Evolutionary conservation across 2,797 vertebrate species (phyloP).

Genomic region (Falco berigora): DNA sequence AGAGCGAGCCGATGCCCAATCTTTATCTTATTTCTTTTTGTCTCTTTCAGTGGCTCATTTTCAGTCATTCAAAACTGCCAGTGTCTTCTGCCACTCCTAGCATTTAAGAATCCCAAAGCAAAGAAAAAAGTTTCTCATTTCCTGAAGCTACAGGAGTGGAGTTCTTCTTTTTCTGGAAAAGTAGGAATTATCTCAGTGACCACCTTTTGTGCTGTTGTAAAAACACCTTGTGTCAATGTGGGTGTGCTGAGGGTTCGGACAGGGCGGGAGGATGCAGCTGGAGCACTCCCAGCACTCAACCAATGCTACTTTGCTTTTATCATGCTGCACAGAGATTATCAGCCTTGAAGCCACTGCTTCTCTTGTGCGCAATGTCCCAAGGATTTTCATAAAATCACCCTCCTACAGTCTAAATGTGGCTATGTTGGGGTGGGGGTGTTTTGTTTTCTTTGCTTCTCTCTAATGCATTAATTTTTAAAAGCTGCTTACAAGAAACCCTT

Average conservation of each 20-base stretch:
- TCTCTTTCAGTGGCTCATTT: not conserved
- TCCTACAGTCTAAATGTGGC: not conserved
- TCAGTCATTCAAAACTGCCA: not conserved
- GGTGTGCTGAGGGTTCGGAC: not conserved
- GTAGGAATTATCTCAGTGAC: not conserved
- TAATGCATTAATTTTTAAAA: not conserved
- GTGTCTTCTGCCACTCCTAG: slow-evolving; percentile 20
- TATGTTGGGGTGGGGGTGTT: rapidly evolving
- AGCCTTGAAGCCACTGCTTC: not conserved
- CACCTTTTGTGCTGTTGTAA: not conserved
- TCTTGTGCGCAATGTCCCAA: not conserved
- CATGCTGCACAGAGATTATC: not conserved
- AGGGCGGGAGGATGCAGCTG: not conserved
- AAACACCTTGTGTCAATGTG: not conserved
- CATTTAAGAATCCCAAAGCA: not conserved
- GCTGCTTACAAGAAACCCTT: not conserved
- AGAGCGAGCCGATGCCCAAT: not conserved
- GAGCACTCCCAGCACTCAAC: not conserved
- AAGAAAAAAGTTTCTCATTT: slow-evolving; percentile 7
- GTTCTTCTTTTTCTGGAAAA: not conserved
- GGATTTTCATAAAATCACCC: not conserved
- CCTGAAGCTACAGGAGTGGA: not conserved
- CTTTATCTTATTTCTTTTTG: not conserved
- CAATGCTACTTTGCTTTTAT: not conserved
- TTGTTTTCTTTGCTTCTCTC: not conserved